Base-by-base conservation (phyloP, 2,888 invertebrate genomes). In the Epiblema foenella region DNA sequence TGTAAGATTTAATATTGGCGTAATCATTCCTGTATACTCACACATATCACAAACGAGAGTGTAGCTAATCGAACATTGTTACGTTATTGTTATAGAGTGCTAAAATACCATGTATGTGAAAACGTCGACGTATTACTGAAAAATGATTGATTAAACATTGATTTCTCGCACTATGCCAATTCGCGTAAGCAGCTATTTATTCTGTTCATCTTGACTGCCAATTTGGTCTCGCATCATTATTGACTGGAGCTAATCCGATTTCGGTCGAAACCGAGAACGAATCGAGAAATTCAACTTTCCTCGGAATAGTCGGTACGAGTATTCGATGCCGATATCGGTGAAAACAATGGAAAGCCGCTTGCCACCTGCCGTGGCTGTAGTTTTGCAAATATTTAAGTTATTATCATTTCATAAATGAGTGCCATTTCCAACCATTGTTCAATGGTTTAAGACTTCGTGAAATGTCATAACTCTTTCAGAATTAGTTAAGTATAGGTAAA, bases 251-350 rank as follows among this genome's bases (percentile, higher is more conserved):
- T 72, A 77, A 77, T 77, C 68, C 70, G 73, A 78, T 85, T 84
- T 81, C 78, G 78, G 79, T 77, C 80, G 80, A 78, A 82, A 82
- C 79, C 77, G 81, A 82, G 78, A 81, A 70, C 66, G 60, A 72
- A 71, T 73, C 73, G 69, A 64, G 69, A 66, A 54, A 60, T 37
- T 39, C 15, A 39, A 69, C 73, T 73, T 73, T 73, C 69, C 54
- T 66, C 39, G 29, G 52, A 46, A 46, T n/a, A n/a, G n/a, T n/a
- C n/a, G n/a, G n/a, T n/a, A n/a, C n/a, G n/a, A n/a, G n/a, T n/a
- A n/a, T n/a, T 46, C n/a, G 46, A 12, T 46, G 46, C 2, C 51
- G 63, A 63, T 63, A 58, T n/a, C 20, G 63, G 57, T 39, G 57
- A 64, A 51, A 57, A 64, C 49, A 67, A 59, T 59, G 67, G 59